Base-by-base conservation (phyloP, 2,888 invertebrate species). In the Drosophila histrio region DNA sequence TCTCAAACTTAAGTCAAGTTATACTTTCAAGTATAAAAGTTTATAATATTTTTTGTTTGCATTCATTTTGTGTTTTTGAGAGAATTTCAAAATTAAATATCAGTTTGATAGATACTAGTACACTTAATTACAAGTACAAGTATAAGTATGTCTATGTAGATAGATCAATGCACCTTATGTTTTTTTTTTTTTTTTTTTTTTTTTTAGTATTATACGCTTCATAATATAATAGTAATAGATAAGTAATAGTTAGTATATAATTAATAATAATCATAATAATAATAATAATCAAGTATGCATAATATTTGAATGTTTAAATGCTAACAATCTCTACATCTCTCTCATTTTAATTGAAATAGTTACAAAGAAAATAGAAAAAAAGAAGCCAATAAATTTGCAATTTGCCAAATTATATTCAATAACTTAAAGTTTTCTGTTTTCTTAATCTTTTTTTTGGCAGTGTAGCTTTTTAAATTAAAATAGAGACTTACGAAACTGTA, bases 301-400 rank as follows among this genome's bases (percentile, higher is more conserved):
- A 44, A 52, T 58, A 52, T 63, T 56, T 28, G 49, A 65, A 56
- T 63, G 36, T 65, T 85, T 86, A 79, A 84, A 77, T 75, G 73
- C 87, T 85, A 87, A 79, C 84, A 85, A 85, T 85, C 87, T 87
- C 84, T 85, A 85, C 84, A 56, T 85, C 84, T 85, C 84, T 85
- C 84, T 85, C 87, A 71, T 81, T 70, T 62, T 56, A 50, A 38
- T 53, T 34, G 62, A 53, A n/a, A 44, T 28, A 21, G 21, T 21
- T 44, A 8, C 47, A 43, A n/a, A n/a, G n/a, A n/a, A n/a, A n/a
- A n/a, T n/a, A n/a, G n/a, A n/a, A n/a, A n/a, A 47, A 15, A 34
- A 41, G 36, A 32, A 44, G 57, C 59, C 36, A 56, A 39, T 32
- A 24, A 30, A 43, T 34, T 34, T 44, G 26, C 30, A 4, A 41